These are phyloP conservation scores for Cinclus mexicanus DNA, from an alignment of 2,113 vertebrate genomes.

Conservation along the genomic window DNA sequence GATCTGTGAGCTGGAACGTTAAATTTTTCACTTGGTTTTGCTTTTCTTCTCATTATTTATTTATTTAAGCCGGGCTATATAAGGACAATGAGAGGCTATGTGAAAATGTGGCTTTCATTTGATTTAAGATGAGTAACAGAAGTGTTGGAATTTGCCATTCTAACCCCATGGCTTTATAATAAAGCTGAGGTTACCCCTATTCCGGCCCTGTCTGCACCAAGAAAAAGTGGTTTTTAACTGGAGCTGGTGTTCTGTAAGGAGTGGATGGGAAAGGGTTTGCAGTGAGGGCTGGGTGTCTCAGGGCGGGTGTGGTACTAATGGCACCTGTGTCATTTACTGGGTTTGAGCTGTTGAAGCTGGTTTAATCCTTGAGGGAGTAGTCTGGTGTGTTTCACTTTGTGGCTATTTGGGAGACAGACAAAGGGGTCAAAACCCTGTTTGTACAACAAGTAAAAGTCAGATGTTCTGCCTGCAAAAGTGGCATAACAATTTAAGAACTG, in stretches of 20 bases:
- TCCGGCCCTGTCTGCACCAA: not conserved
- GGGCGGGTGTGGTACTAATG: fast-evolving
- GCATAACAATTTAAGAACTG: not conserved
- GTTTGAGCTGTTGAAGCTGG: not conserved
- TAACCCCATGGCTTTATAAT: not conserved
- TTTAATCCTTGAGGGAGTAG: not conserved
- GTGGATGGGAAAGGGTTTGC: not conserved
- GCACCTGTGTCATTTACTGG: fast-evolving
- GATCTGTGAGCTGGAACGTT: not conserved
- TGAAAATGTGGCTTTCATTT: not conserved
- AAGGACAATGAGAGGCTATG: not conserved
- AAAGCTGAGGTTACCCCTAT: not conserved
- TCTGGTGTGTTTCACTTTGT: not conserved
- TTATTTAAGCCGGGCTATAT: not conserved
- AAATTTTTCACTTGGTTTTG: not conserved
- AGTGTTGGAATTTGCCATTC: not conserved
- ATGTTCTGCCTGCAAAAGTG: not conserved
- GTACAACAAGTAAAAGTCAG: not conserved
- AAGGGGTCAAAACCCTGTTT: not conserved
- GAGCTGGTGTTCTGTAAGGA: not conserved
- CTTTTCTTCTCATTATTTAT: not conserved
- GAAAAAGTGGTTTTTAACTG: not conserved
- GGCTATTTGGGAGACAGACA: not conserved
- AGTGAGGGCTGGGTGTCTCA: not conserved
- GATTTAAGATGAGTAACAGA: not conserved